Evolutionary conservation across 2,113 vertebrate species (phyloP).

Genomic region (Callorhinus ursinus): DNA sequence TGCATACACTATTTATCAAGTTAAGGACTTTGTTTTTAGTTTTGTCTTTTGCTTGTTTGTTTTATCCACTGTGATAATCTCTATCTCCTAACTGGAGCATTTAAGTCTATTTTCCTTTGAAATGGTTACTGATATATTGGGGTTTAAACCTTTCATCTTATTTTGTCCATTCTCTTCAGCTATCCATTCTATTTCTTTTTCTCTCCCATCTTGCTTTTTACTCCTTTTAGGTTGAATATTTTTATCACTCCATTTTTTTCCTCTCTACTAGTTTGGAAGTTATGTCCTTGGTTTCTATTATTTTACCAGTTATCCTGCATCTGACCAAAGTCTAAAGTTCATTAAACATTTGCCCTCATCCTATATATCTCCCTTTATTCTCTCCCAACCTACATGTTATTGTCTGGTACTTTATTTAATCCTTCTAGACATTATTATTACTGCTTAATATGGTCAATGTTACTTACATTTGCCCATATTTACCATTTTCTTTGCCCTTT

Average conservation of each 20-base stretch:
- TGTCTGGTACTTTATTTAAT: not conserved
- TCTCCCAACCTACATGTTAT: not conserved
- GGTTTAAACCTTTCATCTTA: not conserved
- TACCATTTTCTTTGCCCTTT: not conserved
- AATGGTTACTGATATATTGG: not conserved
- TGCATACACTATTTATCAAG: not conserved
- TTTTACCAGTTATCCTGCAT: not conserved
- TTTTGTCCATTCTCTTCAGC: not conserved
- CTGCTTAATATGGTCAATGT: not conserved
- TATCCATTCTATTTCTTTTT: not conserved
- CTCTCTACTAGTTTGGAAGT: not conserved
- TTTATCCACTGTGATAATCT: not conserved
- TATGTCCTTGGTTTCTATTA: not conserved
- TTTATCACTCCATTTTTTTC: not conserved
- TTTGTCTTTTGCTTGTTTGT: not conserved
- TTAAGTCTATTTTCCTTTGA: not conserved
- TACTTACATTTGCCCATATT: not conserved
- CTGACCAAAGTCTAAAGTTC: not conserved
- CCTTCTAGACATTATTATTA: not conserved
- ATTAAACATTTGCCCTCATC: not conserved
- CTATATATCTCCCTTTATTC: not conserved
- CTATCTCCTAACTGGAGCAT: not conserved
- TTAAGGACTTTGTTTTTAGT: not conserved
- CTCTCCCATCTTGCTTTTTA: not conserved
- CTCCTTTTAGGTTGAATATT: not conserved